Base-by-base conservation (phyloP, 2,888 invertebrate genomes). In the Eupithecia pulchellata region DNA sequence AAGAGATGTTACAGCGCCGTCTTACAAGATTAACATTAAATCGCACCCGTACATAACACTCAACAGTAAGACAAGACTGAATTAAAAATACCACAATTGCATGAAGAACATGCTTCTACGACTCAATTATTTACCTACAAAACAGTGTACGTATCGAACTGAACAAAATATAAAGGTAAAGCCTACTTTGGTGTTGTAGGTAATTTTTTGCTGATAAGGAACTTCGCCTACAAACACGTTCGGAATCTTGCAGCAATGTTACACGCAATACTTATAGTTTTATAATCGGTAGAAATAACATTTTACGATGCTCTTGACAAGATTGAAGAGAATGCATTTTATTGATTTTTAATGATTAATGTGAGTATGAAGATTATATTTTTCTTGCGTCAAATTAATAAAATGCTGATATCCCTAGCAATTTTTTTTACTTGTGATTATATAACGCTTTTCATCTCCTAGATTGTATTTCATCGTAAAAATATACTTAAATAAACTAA, bases 201-300 rank as follows among this genome's bases (percentile, higher is more conserved):
- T 36, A 39, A 55, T 65, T 61, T 20, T 30, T n/a, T 47, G 32
- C 57, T 47, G 66, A 66, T 66, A 66, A 66, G 66, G 42, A 66
- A 58, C 34, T 62, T 17, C 17, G 47, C 47, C 63, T 6, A 52
- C 17, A 29, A 58, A 6, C 66, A 71, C 70, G 70, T 67, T 29
- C 20, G 32, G 25, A 63, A 36, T 20, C 42, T 47, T 66, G 42
- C n/a, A 61, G 27, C 63, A 66, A 29, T 62, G 63, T 36, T 17
- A 13, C n/a, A 36, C 42, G 47, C 58, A 64, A 60, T 42, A 60
- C 32, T 4, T 27, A n/a, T 17, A 62, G 17, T 57, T 39, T 64
- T 34, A 34, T 69, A 69, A 69, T 69, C 58, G 57, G 60, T 64
- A 4, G 13, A 57, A 64, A 58, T 27, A 20, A 47, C 47, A 47